Base-by-base conservation (phyloP, 2,888 invertebrate genomes). In the Trichacis sp. region DNA sequence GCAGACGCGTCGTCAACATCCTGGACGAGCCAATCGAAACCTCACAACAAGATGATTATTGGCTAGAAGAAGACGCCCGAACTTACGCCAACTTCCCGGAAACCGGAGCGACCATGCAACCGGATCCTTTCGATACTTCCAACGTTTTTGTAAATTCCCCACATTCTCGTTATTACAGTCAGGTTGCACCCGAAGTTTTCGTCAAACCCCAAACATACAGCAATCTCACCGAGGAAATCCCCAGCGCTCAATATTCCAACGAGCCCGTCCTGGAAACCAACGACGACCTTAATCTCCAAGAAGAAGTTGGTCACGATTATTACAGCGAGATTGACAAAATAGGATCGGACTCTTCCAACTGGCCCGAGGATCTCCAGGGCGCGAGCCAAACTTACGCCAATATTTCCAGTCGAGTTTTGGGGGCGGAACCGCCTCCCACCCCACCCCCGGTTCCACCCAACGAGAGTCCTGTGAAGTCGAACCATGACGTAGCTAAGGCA, bases 101-200 rank as follows among this genome's bases (percentile, higher is more conserved):
- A 1, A 70, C 72, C 6, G 64, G 63, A 2, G 73, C 69, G 1
- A 43, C 72, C 0, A 48, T 72, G 2, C 75, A 71, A n/a, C 83
- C 84, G 6, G 91, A 92, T 85, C 92, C 92, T 0, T 92, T 92
- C 71, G 92, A 92, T 72, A 92, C 92, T 0, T 89, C 89, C 0
- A 72, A 79, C 1, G 80, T 87, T 1, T 83, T 83, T 29, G 70
- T 75, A 54, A 80, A 82, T 53, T 70, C 78, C 0, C 75, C 82
- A 0, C 77, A 77, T 11, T 83, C 82, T 0, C 75, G 85, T 6
- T 85, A 86, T 55, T 86, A 86, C 65, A 85, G 85, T 30, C 84
- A 83, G 47, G 85, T 85, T 1, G 79, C 84, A 0, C 75, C 82
- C 0, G 84, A 85, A 30, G 9, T 61, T 66, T 64, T 14, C 76